These are phyloP conservation scores for Origma solitaria DNA, from an alignment of 2,113 vertebrate genomes.

Conservation along the genomic window DNA sequence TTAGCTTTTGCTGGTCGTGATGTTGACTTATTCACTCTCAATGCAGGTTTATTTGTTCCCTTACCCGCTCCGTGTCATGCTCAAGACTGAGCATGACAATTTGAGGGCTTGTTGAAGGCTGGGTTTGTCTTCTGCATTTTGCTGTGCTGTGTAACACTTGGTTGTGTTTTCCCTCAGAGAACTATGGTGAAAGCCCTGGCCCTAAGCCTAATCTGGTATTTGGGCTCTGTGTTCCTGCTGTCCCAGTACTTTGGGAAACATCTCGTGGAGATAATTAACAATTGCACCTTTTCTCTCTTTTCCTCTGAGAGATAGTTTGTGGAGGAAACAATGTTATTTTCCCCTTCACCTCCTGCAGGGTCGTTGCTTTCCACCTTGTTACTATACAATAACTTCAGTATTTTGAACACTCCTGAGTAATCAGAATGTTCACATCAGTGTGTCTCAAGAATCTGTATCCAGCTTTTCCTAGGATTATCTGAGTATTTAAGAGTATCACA, in stretches of 20 bases:
- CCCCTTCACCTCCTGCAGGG: background rate
- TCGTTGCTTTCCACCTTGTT: background rate
- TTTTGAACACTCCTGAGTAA: background rate
- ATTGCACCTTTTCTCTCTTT: slow-evolving; percentile 19
- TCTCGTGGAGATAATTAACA: slow-evolving; percentile 50
- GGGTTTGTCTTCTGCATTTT: background rate
- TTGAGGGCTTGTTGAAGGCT: background rate
- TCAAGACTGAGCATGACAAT: background rate
- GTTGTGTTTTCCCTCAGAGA: background rate
- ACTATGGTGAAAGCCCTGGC: background rate
- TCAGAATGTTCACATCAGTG: background rate
- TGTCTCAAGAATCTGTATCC: background rate
- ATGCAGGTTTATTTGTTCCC: background rate
- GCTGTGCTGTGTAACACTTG: background rate
- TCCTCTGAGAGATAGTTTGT: background rate
- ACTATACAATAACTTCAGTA: background rate
- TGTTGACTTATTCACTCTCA: background rate
- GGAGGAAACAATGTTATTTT: background rate
- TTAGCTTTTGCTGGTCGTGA: fast-evolving
- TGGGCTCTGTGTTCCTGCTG: background rate
- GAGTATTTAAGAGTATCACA: background rate
- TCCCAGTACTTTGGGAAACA: slow-evolving; percentile 40
- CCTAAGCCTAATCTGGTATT: background rate
- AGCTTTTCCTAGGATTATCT: background rate
- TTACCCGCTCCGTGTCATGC: background rate